These are phyloP conservation scores for Pterocles gutturalis DNA, from an alignment of 2,113 vertebrate species.

Conservation along the genomic window DNA sequence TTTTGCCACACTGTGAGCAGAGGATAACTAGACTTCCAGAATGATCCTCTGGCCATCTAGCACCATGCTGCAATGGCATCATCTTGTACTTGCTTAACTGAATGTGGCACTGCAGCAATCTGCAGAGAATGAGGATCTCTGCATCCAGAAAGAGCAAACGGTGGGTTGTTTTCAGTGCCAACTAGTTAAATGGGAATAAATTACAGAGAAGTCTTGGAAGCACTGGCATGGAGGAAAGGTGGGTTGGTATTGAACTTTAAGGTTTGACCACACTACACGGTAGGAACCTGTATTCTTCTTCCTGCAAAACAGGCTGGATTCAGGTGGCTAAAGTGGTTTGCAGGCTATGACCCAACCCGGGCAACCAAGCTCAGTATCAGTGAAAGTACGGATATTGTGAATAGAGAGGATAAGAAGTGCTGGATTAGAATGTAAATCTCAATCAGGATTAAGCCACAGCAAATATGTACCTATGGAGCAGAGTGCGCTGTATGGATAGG, in stretches of 20 bases:
- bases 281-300: neutral
- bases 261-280: neutral
- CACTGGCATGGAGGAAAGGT: neutral
- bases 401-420: neutral
- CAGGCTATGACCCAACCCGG: neutral
- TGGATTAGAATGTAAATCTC: constrained; percentile 18
- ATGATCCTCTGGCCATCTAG: neutral
- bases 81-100: neutral
- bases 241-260: neutral
- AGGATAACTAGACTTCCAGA: neutral
- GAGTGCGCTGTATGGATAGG: neutral
- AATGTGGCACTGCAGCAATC: neutral
- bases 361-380: neutral
- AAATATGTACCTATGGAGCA: neutral
- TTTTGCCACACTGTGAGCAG: neutral
- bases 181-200: neutral
- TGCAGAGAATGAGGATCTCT: neutral
- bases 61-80: neutral
- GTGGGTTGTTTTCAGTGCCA: neutral
- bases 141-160: neutral
- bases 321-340: neutral
- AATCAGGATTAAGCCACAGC: constrained; percentile 8
- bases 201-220: neutral
- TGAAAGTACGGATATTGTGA: neutral
- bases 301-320: neutral